Evolutionary conservation across 2,797 vertebrate genomes (phyloP).

Genomic region (Enteromius viviparus): DNA sequence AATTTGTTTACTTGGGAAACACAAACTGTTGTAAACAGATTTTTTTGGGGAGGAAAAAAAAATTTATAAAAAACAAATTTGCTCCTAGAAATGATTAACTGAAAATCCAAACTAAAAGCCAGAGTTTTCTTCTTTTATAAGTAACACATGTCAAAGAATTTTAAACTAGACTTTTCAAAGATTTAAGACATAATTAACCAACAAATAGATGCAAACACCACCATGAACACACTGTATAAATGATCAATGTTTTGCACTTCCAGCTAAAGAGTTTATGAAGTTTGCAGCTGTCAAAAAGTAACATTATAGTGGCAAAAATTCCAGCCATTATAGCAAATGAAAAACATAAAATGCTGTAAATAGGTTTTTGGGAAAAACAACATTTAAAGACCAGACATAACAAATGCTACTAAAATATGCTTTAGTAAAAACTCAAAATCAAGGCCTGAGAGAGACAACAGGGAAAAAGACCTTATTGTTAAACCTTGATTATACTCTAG

Average conservation of each 20-base stretch:
- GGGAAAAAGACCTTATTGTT: background rate
- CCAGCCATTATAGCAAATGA: background rate
- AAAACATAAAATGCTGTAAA: background rate
- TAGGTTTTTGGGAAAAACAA: background rate
- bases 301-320: background rate
- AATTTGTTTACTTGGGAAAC: no score
- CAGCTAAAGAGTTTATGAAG: background rate
- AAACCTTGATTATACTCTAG: background rate
- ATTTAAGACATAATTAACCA: background rate
- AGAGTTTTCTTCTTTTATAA: background rate
- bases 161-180: background rate
- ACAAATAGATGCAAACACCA: background rate
- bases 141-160: background rate
- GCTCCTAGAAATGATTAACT: background rate
- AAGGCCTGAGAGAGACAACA: background rate
- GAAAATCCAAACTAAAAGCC: background rate
- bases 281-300: background rate
- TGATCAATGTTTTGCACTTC: background rate
- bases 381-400: background rate
- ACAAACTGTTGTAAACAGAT: background rate
- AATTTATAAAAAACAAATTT: background rate
- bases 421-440: background rate
- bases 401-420: background rate
- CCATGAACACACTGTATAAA: background rate
- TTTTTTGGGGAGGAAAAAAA: no score